Evolutionary conservation across 2,113 vertebrate genomes (phyloP).

Genomic region (Hippocampus mohnikei): DNA sequence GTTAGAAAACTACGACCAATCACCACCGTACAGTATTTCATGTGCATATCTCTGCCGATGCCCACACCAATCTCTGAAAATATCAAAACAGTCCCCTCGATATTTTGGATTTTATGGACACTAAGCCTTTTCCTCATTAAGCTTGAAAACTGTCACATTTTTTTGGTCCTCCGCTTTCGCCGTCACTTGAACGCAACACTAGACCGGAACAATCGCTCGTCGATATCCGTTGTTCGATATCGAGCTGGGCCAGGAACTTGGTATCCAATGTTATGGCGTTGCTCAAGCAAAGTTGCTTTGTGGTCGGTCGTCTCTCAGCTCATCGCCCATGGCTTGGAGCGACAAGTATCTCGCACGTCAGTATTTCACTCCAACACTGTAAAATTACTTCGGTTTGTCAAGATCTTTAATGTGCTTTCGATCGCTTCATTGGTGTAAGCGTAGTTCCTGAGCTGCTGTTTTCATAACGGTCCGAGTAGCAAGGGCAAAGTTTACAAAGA

Average conservation of each 20-base stretch:
- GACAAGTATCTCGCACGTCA: constrained; percentile 53
- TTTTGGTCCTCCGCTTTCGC: neutral
- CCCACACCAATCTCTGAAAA: too few relatives aligned
- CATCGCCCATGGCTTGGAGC: constrained; percentile 37
- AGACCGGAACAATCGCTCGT: constrained; percentile 43
- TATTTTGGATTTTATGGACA: too few relatives aligned
- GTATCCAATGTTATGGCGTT: constrained; percentile 68
- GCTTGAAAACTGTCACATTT: too few relatives aligned
- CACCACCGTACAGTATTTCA: too few relatives aligned
- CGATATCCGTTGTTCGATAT: constrained; percentile 40
- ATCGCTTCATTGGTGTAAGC: neutral
- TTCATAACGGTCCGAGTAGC: neutral
- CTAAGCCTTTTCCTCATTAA: too few relatives aligned
- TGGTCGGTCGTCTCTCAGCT: constrained; percentile 51
- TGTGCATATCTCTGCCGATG: too few relatives aligned
- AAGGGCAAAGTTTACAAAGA: neutral
- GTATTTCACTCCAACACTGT: constrained; percentile 20
- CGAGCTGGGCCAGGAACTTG: constrained; percentile 33
- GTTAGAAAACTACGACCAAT: too few relatives aligned
- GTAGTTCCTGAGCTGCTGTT: neutral
- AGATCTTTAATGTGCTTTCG: neutral
- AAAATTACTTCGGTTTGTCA: neutral
- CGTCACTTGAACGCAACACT: constrained; percentile 9
- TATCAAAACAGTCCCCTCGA: too few relatives aligned
- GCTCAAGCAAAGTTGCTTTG: constrained; percentile 54